Conservation (phyloP, 2,797 vertebrate genomes). For the Loris lydekkerianus region DNA sequence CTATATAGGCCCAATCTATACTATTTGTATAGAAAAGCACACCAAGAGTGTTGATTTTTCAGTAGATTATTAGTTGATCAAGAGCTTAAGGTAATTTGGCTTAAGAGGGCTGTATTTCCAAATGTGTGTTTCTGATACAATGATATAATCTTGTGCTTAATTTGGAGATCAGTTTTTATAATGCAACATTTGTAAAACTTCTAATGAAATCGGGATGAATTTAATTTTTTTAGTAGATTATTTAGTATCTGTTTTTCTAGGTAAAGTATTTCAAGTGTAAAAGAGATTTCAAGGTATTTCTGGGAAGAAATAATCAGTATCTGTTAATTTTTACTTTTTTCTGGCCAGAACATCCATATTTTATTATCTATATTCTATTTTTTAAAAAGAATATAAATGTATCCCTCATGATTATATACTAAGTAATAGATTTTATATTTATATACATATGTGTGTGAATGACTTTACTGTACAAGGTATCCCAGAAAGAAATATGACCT, state of each 20-base stretch:
- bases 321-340: slow-evolving; percentile 60
- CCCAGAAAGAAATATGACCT: not conserved
- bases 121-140: slow-evolving; percentile 31
- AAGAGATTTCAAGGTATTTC: slow-evolving; percentile 58
- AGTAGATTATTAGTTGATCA: not conserved
- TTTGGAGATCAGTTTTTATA: slow-evolving; percentile 57
- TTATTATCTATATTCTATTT: not conserved
- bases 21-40: slow-evolving; percentile 54
- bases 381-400: slow-evolving; percentile 42
- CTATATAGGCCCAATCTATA: not conserved
- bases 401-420: not conserved
- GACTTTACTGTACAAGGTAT: not conserved
- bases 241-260: slow-evolving; percentile 34
- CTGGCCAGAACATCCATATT: slow-evolving; percentile 40
- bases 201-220: slow-evolving; percentile 35
- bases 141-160: slow-evolving; percentile 66
- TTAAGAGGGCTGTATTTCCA: slow-evolving; percentile 26
- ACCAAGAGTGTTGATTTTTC: slow-evolving; percentile 31
- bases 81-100: slow-evolving; percentile 41
- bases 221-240: slow-evolving; percentile 57
- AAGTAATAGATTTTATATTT: not conserved
- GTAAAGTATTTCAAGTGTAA: slow-evolving; percentile 34
- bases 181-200: slow-evolving; percentile 53
- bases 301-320: slow-evolving; percentile 40
- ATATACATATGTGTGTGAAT: not conserved